These are phyloP conservation scores for Petrophora chlorosata DNA, from an alignment of 2,888 invertebrate genomes.

Conservation along the genomic window DNA sequence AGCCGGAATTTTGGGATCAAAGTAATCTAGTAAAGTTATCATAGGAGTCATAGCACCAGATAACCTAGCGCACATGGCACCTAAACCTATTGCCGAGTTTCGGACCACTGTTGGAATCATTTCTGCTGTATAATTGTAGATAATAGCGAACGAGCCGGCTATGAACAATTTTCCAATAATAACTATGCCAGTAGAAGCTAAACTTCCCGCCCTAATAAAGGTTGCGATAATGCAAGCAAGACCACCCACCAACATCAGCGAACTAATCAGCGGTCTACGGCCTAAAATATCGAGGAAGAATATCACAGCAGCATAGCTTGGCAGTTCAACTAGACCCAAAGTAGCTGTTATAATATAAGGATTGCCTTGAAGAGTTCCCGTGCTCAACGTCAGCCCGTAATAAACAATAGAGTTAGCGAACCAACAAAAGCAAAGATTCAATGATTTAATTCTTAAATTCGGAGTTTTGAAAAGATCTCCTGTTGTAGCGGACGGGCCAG, in stretches of 20 bases:
- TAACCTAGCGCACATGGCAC: slow-evolving; percentile 93
- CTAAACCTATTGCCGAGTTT: slow-evolving; percentile 92
- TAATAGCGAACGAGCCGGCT: slow-evolving; percentile 93
- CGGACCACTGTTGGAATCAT: slow-evolving; percentile 93
- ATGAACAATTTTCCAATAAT: slow-evolving; percentile 92
- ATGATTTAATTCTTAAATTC: slow-evolving; percentile 89
- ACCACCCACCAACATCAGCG: slow-evolving; percentile 91
- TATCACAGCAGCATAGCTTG: slow-evolving; percentile 89
- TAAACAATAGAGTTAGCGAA: slow-evolving; percentile 95
- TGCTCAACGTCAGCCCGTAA: slow-evolving; percentile 92
- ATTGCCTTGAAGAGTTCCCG: slow-evolving; percentile 91
- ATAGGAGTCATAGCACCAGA: slow-evolving; percentile 92
- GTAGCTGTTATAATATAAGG: slow-evolving; percentile 91
- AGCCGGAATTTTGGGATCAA: slow-evolving; percentile 91
- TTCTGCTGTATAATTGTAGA: slow-evolving; percentile 94
- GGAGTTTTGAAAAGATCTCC: slow-evolving; percentile 91
- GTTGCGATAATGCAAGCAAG: slow-evolving; percentile 90
- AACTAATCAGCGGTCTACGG: slow-evolving; percentile 88
- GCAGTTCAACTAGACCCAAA: slow-evolving; percentile 91
- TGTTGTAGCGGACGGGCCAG: slow-evolving; percentile 81
- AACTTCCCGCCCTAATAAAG: slow-evolving; percentile 85
- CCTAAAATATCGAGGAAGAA: slow-evolving; percentile 90
- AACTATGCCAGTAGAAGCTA: slow-evolving; percentile 85
- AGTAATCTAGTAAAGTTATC: slow-evolving; percentile 90
- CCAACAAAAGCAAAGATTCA: slow-evolving; percentile 93